phyloP scores from a whole-genome alignment of 2,113 vertebrate species.

The Hippocampus abdominalis region DNA sequence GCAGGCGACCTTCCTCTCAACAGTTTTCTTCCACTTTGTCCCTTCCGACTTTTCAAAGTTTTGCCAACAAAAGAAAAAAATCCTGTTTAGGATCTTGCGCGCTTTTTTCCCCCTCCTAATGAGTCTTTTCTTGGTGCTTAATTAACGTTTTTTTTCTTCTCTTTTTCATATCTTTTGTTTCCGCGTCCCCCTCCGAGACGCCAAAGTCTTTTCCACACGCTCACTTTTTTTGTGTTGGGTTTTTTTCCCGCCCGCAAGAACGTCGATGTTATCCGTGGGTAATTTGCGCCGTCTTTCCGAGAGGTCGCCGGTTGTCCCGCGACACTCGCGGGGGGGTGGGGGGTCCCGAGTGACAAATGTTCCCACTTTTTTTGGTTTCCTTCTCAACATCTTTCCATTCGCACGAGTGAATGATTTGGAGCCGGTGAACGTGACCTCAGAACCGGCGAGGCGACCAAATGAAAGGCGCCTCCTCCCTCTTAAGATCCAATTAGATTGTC shows the following conservation, averaged over 20 bases:
- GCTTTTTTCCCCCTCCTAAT: slow-evolving; percentile 59
- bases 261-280: slow-evolving; percentile 69
- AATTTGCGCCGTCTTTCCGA: slow-evolving; percentile 54
- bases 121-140: slow-evolving; percentile 63
- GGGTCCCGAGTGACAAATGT: slow-evolving; percentile 36
- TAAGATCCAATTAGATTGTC: too few species aligned
- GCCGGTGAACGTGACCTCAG: too few species aligned
- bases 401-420: neutral
- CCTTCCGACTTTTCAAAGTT: slow-evolving; percentile 39
- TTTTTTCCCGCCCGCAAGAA: slow-evolving; percentile 56
- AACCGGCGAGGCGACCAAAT: too few species aligned
- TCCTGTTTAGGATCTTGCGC: slow-evolving; percentile 63
- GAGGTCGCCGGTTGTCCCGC: slow-evolving; percentile 61
- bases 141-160: slow-evolving; percentile 47
- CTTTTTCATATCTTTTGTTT: slow-evolving; percentile 59
- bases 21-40: neutral
- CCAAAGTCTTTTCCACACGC: slow-evolving; percentile 40
- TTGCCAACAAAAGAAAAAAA: slow-evolving; percentile 24
- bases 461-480: too few species aligned
- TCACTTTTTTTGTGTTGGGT: slow-evolving; percentile 33
- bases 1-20: neutral
- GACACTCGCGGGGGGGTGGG: slow-evolving; percentile 52
- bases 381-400: neutral
- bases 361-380: neutral
- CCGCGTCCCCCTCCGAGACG: slow-evolving; percentile 65